These are phyloP conservation scores for Drosophila repleta DNA, from an alignment of 1,140 invertebrate species.

Conservation along the genomic window DNA sequence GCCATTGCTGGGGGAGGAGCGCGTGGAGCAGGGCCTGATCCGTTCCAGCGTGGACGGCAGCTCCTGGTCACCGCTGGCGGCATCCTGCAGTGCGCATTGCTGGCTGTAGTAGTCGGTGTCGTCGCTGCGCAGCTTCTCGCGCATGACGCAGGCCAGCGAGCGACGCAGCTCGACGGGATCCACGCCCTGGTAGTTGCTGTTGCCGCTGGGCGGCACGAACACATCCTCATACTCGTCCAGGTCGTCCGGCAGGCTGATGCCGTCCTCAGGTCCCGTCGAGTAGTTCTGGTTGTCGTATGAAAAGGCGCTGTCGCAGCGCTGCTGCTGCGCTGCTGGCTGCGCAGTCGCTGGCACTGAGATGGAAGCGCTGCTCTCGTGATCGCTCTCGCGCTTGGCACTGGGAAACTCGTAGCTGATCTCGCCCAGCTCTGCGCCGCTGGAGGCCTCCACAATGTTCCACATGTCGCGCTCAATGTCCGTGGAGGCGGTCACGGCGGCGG, in stretches of 20 bases:
- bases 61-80: not conserved
- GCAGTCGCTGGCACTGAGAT: constrained; percentile 25
- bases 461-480: constrained; percentile 83
- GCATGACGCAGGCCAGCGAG: constrained; percentile 66
- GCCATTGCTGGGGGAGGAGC: constrained; percentile 66
- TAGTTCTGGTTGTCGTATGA: constrained; percentile 80
- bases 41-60: not conserved
- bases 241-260: constrained; percentile 55
- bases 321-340: constrained; percentile 19
- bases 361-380: constrained; percentile 52
- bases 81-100: constrained; percentile 13
- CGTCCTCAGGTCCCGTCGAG: constrained; percentile 62
- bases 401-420: constrained; percentile 77
- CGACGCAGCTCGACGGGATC: constrained; percentile 62
- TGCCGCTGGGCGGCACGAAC: constrained; percentile 55
- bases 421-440: constrained; percentile 75
- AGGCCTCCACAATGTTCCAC: constrained; percentile 84
- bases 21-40: constrained; percentile 48
- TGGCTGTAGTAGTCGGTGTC: constrained; percentile 59
- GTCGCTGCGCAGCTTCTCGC: constrained; percentile 76
- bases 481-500: constrained; percentile 79
- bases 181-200: constrained; percentile 38
- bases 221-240: constrained; percentile 77
- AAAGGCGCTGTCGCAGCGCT: constrained; percentile 53
- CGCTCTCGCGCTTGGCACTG: constrained; percentile 57